These are phyloP conservation scores for Castor canadensis DNA, from an alignment of 2,113 vertebrate genomes.

Conservation along the genomic window DNA sequence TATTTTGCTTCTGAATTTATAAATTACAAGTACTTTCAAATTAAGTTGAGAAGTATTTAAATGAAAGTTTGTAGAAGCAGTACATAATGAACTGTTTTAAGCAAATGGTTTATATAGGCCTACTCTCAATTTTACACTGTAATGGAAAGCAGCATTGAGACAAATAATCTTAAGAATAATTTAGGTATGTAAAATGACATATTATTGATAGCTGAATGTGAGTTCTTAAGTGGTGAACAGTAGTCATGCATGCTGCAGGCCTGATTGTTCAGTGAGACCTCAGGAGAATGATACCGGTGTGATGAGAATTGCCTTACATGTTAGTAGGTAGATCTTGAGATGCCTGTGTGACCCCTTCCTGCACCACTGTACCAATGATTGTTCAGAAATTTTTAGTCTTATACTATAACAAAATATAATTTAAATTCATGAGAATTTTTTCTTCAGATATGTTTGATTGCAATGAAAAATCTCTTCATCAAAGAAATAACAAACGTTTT, in stretches of 20 bases:
- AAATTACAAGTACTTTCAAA: too few species aligned
- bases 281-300: background rate
- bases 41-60: too few species aligned
- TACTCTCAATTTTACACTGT: background rate
- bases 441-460: slow-evolving; percentile 9
- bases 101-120: background rate
- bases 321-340: background rate
- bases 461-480: slow-evolving; percentile 7
- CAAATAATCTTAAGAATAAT: background rate
- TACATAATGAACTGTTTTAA: slow-evolving; percentile 25
- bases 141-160: background rate
- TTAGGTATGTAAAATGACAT: background rate
- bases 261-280: background rate
- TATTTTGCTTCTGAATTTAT: too few species aligned
- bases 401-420: background rate
- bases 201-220: background rate
- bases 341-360: background rate
- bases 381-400: background rate
- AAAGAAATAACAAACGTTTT: slow-evolving; percentile 15
- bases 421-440: slow-evolving; percentile 34
- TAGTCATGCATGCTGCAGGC: background rate
- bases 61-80: background rate
- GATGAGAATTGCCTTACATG: background rate
- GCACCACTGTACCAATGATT: background rate
- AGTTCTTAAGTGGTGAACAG: background rate